Percentiles rank a stretch among this genome's conserved stretches.
Evolutionary conservation across 64 coral and sea anemone genomes (phyloP).

Genomic region (Hydrozoanthus tunicans): DNA sequence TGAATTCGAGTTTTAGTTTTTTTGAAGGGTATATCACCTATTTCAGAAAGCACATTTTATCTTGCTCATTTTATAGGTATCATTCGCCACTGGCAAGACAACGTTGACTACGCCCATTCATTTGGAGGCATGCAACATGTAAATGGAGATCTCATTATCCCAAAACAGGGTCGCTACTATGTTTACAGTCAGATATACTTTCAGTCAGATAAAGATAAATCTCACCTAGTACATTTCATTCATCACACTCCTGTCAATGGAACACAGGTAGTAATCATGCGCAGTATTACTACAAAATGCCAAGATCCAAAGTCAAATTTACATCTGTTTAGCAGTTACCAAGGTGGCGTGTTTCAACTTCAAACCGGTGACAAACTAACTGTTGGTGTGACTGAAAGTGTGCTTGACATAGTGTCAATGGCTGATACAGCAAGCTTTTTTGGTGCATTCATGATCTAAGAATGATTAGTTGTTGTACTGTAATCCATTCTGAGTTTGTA

Average conservation of each 20-base stretch:
- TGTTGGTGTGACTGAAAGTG: conserved; percentile 68
- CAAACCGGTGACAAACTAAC: conserved; percentile 59
- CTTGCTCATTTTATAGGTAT: conserved; percentile 62
- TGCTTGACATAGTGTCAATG: conserved; percentile 31
- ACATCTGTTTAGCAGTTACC: conserved; percentile 83
- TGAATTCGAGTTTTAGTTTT: too few relatives aligned
- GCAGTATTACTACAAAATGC: conserved; percentile 76
- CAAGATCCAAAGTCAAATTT: conserved; percentile 41
- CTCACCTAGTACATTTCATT: conserved; percentile 74
- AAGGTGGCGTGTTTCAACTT: conserved; percentile 85
- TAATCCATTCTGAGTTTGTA: conserved; percentile 19
- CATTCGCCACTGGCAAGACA: conserved; percentile 70
- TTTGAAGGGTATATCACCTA: not conserved
- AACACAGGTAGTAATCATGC: conserved; percentile 67
- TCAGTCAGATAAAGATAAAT: conserved; percentile 51
- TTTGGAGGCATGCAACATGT: conserved; percentile 71
- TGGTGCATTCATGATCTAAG: conserved; percentile 88
- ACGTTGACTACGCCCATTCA: conserved; percentile 58
- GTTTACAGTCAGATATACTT: conserved; percentile 93
- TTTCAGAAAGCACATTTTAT: not conserved
- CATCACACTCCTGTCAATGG: conserved; percentile 67
- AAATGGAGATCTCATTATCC: conserved; percentile 80
- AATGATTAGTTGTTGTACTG: conserved; percentile 1
- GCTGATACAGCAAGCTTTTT: conserved; percentile 85
- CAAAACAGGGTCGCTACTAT: conserved; percentile 73